A percentile compares a stretch with the other conserved stretches of the same genome.
Evolutionary conservation across 2,888 invertebrate genomes (phyloP).

Genomic region (Dryobota labecula): DNA sequence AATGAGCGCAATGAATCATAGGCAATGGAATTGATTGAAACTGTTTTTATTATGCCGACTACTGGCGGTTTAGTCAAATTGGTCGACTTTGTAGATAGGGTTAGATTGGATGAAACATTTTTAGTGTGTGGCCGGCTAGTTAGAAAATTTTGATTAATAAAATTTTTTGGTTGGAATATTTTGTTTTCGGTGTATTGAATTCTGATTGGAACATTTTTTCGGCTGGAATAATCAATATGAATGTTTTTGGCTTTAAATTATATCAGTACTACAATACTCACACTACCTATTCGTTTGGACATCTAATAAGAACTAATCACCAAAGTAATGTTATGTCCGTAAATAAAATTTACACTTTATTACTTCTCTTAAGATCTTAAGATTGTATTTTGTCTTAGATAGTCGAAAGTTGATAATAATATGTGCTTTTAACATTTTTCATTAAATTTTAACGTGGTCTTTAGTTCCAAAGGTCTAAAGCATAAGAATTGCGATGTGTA

Average conservation of each 20-base stretch:
- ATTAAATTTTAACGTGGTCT: not conserved
- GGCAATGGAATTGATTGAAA: conserved; percentile 79
- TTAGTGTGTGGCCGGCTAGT: conserved; percentile 39
- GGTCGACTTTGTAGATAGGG: conserved; percentile 55
- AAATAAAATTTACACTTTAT: not conserved
- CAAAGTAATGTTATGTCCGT: not conserved
- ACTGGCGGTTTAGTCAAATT: conserved; percentile 67
- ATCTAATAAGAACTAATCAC: not conserved
- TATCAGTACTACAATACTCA: not conserved
- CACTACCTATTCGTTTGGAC: not conserved
- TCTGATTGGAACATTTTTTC: conserved; percentile 30
- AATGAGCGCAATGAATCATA: conserved; percentile 83
- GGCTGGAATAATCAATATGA: not conserved
- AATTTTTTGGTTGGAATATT: conserved; percentile 15
- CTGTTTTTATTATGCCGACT: conserved; percentile 73
- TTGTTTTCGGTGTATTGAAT: conserved; percentile 34
- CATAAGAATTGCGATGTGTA: conserved; percentile 47
- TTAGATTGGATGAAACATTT: conserved; percentile 62
- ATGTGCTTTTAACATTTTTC: not conserved
- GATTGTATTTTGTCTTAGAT: not conserved
- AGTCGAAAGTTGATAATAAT: not conserved
- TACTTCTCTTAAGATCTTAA: too few species aligned
- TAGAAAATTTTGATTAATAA: conserved; percentile 53
- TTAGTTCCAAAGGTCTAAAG: conserved; percentile 36
- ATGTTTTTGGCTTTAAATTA: conserved; percentile 1